Conservation (phyloP, 2,888 invertebrate genomes). For the Drosophila stalkeri region DNA sequence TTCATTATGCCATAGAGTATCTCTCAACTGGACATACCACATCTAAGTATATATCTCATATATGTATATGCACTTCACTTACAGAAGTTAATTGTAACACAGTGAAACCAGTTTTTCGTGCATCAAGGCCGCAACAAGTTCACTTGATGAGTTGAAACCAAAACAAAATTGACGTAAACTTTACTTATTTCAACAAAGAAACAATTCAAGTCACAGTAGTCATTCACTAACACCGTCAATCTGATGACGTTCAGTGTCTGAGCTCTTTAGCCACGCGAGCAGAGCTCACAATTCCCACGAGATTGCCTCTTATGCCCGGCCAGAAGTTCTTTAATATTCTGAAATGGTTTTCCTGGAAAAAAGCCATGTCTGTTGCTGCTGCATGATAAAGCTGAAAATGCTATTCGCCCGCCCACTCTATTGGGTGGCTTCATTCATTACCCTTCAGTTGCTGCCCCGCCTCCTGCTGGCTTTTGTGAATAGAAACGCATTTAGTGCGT, state of each 20-base stretch:
- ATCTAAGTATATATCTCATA: not conserved
- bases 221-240: not conserved
- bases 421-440: not conserved
- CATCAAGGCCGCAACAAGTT: not conserved
- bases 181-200: not conserved
- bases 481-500: conserved; percentile 47
- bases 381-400: not conserved
- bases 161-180: not conserved
- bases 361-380: not conserved
- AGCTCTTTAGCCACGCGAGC: not conserved
- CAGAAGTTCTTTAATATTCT: not conserved
- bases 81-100: not conserved
- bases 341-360: not conserved
- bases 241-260: not conserved
- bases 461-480: conserved; percentile 8
- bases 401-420: not conserved
- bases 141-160: not conserved
- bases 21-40: not conserved
- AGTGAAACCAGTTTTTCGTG: not conserved
- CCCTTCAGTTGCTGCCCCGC: not conserved
- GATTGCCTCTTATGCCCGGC: not conserved
- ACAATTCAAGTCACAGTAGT: not conserved
- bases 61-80: not conserved
- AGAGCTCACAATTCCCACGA: not conserved
- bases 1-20: not conserved